phyloP scores from a whole-genome alignment of 2,888 invertebrate genomes.

The Ellobium chinense region DNA sequence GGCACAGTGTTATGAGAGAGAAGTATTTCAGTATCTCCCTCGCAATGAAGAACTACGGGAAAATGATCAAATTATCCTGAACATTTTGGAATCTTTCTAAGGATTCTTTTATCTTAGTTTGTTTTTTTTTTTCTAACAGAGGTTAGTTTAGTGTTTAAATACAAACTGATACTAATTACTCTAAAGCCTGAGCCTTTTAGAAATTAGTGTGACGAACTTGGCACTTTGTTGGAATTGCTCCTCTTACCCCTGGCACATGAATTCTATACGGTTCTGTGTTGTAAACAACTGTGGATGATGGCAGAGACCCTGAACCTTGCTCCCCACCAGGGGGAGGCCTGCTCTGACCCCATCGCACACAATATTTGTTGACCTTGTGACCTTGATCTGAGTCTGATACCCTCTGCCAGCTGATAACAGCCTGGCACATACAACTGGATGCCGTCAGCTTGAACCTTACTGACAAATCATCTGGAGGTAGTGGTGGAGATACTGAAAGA shows the following conservation, averaged over 20 bases:
- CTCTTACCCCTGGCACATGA: slow-evolving; percentile 37
- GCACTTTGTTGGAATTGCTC: too few relatives aligned
- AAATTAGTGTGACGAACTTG: too few relatives aligned
- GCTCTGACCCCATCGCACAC: slow-evolving; percentile 38
- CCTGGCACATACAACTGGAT: slow-evolving; percentile 37
- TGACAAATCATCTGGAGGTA: slow-evolving; percentile 16
- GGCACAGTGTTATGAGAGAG: too few relatives aligned
- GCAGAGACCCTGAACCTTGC: neutral
- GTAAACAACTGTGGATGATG: slow-evolving; percentile 21
- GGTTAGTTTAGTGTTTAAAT: too few relatives aligned
- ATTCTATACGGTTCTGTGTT: slow-evolving; percentile 27
- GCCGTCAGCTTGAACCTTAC: slow-evolving; percentile 17
- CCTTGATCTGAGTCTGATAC: neutral
- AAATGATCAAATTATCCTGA: too few relatives aligned
- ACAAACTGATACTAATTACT: too few relatives aligned
- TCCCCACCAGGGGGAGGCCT: slow-evolving; percentile 6
- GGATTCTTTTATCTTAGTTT: too few relatives aligned
- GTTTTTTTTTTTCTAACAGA: too few relatives aligned
- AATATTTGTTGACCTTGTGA: slow-evolving; percentile 17
- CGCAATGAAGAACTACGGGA: too few relatives aligned
- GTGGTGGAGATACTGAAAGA: slow-evolving; percentile 32
- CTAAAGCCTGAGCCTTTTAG: too few relatives aligned
- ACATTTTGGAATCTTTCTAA: too few relatives aligned
- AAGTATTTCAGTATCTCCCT: too few relatives aligned
- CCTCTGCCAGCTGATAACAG: slow-evolving; percentile 36